Evolutionary conservation across 1,140 invertebrate genomes (phyloP).

Genomic region (Gryon sp.): DNA sequence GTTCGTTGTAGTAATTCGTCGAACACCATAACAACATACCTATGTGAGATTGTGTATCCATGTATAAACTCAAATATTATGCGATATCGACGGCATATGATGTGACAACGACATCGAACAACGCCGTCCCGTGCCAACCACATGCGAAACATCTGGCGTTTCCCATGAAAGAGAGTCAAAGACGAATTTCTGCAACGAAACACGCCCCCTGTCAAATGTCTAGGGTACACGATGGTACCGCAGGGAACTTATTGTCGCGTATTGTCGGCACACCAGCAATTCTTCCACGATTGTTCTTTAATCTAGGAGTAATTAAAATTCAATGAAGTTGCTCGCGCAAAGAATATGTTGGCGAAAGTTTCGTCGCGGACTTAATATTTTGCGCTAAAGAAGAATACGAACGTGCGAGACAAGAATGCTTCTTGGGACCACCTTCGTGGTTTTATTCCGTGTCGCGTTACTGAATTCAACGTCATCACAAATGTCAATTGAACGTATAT

Average conservation of each 20-base stretch:
- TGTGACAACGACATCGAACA: slow-evolving; percentile 61
- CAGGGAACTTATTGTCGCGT: slow-evolving; percentile 73
- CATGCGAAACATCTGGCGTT: slow-evolving; percentile 80
- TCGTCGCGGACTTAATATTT: too few relatives aligned
- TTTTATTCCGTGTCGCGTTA: too few relatives aligned
- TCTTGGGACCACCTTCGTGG: too few relatives aligned
- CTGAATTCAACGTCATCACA: too few relatives aligned
- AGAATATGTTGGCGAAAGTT: slow-evolving; percentile 41
- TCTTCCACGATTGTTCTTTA: slow-evolving; percentile 74
- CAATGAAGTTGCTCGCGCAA: slow-evolving; percentile 74
- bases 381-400: too few relatives aligned
- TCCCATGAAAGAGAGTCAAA: slow-evolving; percentile 77
- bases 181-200: slow-evolving; percentile 75
- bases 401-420: too few relatives aligned
- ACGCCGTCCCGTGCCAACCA: slow-evolving; percentile 68
- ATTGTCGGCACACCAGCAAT: slow-evolving; percentile 74
- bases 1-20: too few relatives aligned
- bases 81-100: slow-evolving; percentile 57
- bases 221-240: slow-evolving; percentile 65
- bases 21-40: too few relatives aligned
- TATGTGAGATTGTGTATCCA: slow-evolving; percentile 8
- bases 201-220: slow-evolving; percentile 78
- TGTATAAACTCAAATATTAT: slow-evolving; percentile 32
- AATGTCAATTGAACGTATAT: too few relatives aligned
- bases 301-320: slow-evolving; percentile 70